phyloP scores from a whole-genome alignment of 2,113 vertebrate species.

The Acanthochromis polyacanthus region DNA sequence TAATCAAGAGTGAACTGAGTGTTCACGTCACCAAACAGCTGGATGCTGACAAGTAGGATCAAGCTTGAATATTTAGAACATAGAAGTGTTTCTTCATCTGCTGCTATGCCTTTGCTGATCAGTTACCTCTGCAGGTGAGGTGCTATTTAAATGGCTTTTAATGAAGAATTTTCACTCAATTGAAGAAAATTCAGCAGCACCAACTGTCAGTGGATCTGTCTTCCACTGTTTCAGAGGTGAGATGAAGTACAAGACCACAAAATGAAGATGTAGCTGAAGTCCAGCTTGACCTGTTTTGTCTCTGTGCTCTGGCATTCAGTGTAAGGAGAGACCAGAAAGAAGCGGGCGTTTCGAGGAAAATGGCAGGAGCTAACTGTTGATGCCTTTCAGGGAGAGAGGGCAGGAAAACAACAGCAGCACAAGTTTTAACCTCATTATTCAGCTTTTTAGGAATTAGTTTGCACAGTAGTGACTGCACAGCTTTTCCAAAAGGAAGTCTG shows the following conservation, averaged over 20 bases:
- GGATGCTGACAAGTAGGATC: not conserved
- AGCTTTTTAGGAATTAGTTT: not conserved
- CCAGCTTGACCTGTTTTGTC: not conserved
- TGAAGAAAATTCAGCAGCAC: no score
- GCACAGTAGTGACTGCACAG: not conserved
- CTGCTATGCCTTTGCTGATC: not conserved
- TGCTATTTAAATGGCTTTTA: no score
- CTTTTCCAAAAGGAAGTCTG: not conserved
- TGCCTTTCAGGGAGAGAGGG: not conserved
- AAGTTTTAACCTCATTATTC: not conserved
- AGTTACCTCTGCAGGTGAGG: not conserved
- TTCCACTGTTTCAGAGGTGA: not conserved
- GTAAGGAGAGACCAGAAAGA: not conserved
- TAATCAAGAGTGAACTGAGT: not conserved
- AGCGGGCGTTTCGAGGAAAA: no score
- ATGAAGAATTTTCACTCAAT: no score
- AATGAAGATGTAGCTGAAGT: not conserved
- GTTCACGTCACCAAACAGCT: not conserved
- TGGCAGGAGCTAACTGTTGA: no score
- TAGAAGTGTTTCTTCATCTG: not conserved
- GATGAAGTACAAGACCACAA: not conserved
- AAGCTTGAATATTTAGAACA: not conserved
- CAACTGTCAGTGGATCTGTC: not conserved
- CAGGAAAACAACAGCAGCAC: not conserved
- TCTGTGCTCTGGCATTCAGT: not conserved